phyloP scores from a whole-genome alignment of 2,888 invertebrate species.

The Pogonocherus hispidulus region DNA sequence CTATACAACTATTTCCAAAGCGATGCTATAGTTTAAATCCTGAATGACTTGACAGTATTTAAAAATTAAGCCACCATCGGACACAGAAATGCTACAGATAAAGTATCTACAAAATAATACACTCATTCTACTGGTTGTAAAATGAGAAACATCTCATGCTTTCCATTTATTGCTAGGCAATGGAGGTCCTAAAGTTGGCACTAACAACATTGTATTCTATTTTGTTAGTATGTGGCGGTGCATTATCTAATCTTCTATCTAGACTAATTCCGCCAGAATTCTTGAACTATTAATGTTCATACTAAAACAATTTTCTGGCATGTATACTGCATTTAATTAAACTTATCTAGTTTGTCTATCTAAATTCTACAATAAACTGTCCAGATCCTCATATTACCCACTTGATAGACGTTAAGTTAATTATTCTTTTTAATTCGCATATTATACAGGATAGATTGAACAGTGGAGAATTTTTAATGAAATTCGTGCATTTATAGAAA shows the following conservation, averaged over 20 bases:
- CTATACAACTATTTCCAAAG: too few relatives aligned
- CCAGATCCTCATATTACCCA: background rate
- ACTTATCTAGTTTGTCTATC: constrained; percentile 4
- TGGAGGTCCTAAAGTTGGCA: background rate
- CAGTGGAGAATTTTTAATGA: too few relatives aligned
- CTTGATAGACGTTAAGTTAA: background rate
- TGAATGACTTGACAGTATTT: too few relatives aligned
- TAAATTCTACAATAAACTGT: background rate
- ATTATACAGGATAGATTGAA: background rate
- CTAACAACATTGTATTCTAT: constrained; percentile 1
- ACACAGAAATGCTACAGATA: too few relatives aligned
- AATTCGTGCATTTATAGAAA: too few relatives aligned
- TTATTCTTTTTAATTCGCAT: background rate
- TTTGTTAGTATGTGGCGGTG: background rate
- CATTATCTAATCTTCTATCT: constrained; percentile 1
- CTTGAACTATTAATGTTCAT: background rate
- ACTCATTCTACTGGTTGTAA: too few relatives aligned
- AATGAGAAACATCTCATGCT: background rate
- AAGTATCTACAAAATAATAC: too few relatives aligned
- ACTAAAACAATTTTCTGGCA: constrained; percentile 4
- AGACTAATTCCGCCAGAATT: background rate
- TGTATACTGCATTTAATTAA: constrained; percentile 4
- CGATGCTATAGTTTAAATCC: too few relatives aligned
- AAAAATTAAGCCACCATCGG: too few relatives aligned
- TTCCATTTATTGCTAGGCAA: background rate